Evolutionary conservation across 1,140 invertebrate genomes (phyloP), one percentile per base, ranked within the genome.

Genomic region (Leptinotarsa undecemlineata): DNA sequence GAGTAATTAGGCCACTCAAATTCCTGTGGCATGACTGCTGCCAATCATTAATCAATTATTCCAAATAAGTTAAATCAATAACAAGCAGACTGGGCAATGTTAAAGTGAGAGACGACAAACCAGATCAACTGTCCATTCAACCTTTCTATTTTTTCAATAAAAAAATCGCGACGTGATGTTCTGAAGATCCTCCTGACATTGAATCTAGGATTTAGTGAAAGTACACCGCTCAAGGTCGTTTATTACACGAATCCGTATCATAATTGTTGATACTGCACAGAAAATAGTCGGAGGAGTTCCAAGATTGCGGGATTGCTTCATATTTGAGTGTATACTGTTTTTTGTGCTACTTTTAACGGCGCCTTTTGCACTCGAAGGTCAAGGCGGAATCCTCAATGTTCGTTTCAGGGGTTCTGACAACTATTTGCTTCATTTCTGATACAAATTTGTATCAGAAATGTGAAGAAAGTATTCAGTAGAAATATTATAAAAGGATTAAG

Each of bases 231-330:
- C 51, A 57, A 57, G 51, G 51, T 57, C 51, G 51, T 57, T 57
- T 57, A 57, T 57, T 57, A 57, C 51, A 57, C n/a, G n/a, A 57
- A 57, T 57, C 51, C 51, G n/a, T 57, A 57, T 57, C 51, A 57
- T 57, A 57, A 19, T 57, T 57, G 33, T 42, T 42, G 33, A 42
- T 42, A 42, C 33, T 42, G 51, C 15, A 57, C 51, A 57, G 51
- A 42, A 42, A 42, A 42, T 42, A 42, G 33, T 42, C 33, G 33
- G 33, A 42, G 33, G 33, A 42, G 33, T 42, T 42, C 33, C 5
- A 42, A 42, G 33, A 42, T 42, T 42, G 33, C 33, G 8, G 33
- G 8, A 42, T 42, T 42, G 33, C 33, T 42, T 42, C 33, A 42
- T 42, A 42, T 42, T 42, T 42, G 33, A 42, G 33, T 42, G 33